Percentiles rank a stretch among this genome's conserved stretches.
These are phyloP conservation scores for Laothoe populi DNA, from an alignment of 2,888 invertebrate genomes.

Conservation along the genomic window DNA sequence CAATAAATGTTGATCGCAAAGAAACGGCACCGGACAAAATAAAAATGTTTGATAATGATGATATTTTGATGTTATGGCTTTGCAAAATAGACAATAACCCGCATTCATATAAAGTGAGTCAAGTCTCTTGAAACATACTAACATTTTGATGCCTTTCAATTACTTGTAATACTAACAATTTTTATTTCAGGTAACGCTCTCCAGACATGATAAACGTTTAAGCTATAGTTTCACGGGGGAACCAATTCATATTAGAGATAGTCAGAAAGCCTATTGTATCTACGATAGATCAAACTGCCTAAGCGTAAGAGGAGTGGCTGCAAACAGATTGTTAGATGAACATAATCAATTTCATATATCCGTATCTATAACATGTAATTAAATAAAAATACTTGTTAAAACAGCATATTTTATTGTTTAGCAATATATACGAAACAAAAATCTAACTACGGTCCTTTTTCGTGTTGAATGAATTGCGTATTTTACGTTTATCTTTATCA, in stretches of 20 bases:
- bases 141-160: neutral
- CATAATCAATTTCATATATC: slow-evolving; percentile 30
- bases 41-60: neutral
- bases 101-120: slow-evolving; percentile 10
- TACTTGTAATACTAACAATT: neutral
- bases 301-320: slow-evolving; percentile 41
- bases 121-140: neutral
- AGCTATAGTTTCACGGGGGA: slow-evolving; percentile 52
- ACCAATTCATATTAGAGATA: slow-evolving; percentile 46
- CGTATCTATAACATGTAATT: neutral
- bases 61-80: slow-evolving; percentile 3
- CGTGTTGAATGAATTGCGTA: slow-evolving; percentile 39
- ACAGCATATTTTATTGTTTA: neutral
- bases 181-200: slow-evolving; percentile 42
- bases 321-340: slow-evolving; percentile 36
- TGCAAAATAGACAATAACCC: neutral
- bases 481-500: slow-evolving; percentile 59
- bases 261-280: slow-evolving; percentile 44
- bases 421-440: neutral
- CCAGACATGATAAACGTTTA: slow-evolving; percentile 44
- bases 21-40: neutral
- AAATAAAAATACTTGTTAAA: neutral
- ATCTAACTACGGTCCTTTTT: neutral
- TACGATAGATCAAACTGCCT: slow-evolving; percentile 46
- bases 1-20: too few species aligned